phyloP scores from a whole-genome alignment of 2,888 invertebrate species.

The Synanthedon formicaeformis region DNA sequence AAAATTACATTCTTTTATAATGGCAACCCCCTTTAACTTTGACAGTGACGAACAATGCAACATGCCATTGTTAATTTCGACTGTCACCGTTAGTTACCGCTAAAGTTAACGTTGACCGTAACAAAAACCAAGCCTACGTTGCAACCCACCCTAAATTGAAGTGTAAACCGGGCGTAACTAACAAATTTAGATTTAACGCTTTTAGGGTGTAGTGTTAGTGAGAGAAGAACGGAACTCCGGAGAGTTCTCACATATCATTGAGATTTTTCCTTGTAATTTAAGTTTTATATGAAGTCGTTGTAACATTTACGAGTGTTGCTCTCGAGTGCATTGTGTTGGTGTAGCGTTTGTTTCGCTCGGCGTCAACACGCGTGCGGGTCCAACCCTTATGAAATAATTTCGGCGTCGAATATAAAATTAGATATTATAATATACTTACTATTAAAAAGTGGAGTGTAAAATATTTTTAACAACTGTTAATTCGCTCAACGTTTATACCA shows the following conservation, averaged over 20 bases:
- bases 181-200: constrained; percentile 53
- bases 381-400: constrained; percentile 53
- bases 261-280: constrained; percentile 64
- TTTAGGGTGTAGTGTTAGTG: constrained; percentile 53
- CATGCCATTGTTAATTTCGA: too few relatives aligned
- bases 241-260: constrained; percentile 69
- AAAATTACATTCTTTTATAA: too few relatives aligned
- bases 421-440: constrained; percentile 59
- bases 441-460: constrained; percentile 41
- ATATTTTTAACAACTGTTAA: constrained; percentile 54
- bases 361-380: constrained; percentile 67
- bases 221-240: constrained; percentile 57
- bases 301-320: constrained; percentile 47
- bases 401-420: constrained; percentile 43
- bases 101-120: too few relatives aligned
- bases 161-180: constrained; percentile 14
- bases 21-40: too few relatives aligned
- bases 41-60: too few relatives aligned
- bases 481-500: constrained; percentile 71
- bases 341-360: constrained; percentile 37
- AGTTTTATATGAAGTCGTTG: constrained; percentile 39
- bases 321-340: constrained; percentile 32
- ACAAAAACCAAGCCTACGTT: too few relatives aligned
- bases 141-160: too few relatives aligned
- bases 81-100: too few relatives aligned